Conservation (phyloP, 1,140 invertebrate genomes). For the Cheumatopsyche charites region DNA sequence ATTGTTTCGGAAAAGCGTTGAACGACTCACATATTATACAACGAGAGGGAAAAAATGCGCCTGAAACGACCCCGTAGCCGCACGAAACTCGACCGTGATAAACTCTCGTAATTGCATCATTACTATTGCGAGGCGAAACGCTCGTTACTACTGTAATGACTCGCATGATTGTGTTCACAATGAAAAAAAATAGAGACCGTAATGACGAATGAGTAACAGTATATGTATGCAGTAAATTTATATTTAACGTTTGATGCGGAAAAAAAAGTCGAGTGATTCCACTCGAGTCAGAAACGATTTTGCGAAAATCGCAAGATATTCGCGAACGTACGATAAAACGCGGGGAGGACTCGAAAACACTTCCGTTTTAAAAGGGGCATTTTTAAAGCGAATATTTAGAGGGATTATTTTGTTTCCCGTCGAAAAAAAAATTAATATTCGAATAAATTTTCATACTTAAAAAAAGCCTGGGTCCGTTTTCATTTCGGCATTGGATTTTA, state of each 20-base stretch:
- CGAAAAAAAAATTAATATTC: conserved; percentile 17
- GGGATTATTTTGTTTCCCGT: conserved; percentile 2
- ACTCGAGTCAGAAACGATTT: too few species aligned
- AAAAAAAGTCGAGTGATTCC: too few species aligned
- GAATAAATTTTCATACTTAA: conserved; percentile 18
- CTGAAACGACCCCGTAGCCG: neutral
- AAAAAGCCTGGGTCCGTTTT: neutral
- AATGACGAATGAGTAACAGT: too few species aligned
- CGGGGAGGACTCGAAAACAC: too few species aligned
- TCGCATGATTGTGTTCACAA: conserved; percentile 7
- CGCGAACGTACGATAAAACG: too few species aligned
- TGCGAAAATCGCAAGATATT: too few species aligned
- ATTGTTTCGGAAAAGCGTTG: conserved; percentile 30
- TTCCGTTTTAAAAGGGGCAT: too few species aligned
- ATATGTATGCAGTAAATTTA: too few species aligned
- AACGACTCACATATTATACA: conserved; percentile 7
- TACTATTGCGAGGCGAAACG: conserved; percentile 7
- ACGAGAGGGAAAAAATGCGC: conserved; percentile 9
- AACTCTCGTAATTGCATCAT: conserved; percentile 18
- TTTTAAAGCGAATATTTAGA: too few species aligned
- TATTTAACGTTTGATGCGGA: too few species aligned
- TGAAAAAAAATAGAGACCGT: neutral
- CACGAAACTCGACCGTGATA: neutral
- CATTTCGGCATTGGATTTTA: conserved; percentile 18
- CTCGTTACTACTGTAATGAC: conserved; percentile 20